phyloP scores from a whole-genome alignment of 2,888 invertebrate genomes.

The Tinea trinotella region DNA sequence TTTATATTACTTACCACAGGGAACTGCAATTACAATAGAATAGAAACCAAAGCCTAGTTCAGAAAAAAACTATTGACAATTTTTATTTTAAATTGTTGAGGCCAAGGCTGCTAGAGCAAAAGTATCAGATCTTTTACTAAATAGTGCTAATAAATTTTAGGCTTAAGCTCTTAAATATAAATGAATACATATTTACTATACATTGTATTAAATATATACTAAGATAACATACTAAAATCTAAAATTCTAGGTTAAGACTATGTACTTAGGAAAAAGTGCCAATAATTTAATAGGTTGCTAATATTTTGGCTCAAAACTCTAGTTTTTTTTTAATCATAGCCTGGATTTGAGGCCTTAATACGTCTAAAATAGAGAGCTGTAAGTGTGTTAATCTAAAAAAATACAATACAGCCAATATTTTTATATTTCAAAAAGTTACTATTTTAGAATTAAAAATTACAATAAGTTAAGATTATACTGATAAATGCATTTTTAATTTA shows the following conservation, averaged over 20 bases:
- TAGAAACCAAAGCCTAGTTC: not conserved
- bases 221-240: not conserved
- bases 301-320: not conserved
- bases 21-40: too few species aligned
- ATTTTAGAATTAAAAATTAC: not conserved
- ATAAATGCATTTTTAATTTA: conserved; percentile 1
- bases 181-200: not conserved
- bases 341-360: not conserved
- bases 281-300: not conserved
- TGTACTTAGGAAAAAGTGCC: not conserved
- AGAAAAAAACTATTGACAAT: not conserved
- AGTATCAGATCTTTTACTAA: not conserved
- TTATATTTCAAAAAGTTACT: too few species aligned
- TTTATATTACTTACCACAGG: too few species aligned
- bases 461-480: not conserved
- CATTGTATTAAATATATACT: not conserved
- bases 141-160: not conserved
- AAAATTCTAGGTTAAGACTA: not conserved
- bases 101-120: not conserved
- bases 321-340: not conserved
- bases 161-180: not conserved
- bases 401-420: conserved; percentile 5
- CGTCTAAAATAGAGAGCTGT: conserved; percentile 6
- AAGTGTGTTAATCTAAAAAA: not conserved
- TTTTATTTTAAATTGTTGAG: not conserved